Conservation (phyloP, 2,888 invertebrate genomes). For the Microctonus brassicae region DNA sequence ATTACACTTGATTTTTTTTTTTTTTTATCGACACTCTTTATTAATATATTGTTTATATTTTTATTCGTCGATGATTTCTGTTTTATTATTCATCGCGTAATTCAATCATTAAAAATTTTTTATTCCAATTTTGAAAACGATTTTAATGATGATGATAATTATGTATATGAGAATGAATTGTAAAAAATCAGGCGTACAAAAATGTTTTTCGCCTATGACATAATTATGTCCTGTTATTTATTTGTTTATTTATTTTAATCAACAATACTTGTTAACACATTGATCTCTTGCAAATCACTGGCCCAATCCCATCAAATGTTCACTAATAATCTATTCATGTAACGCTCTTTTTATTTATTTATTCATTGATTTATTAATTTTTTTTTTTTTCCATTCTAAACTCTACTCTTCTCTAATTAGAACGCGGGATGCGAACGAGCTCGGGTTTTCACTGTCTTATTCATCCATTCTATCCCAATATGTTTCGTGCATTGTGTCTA, state of each 20-base stretch:
- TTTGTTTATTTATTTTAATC: constrained; percentile 10
- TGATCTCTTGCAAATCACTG: background rate
- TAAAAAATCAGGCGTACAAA: constrained; percentile 55
- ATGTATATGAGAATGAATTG: constrained; percentile 44
- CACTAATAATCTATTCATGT: background rate
- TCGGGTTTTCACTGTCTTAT: constrained; percentile 14
- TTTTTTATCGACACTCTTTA: too few species aligned
- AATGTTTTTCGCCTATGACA: constrained; percentile 42
- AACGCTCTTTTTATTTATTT: constrained; percentile 4
- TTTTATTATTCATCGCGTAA: background rate
- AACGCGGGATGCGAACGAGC: background rate
- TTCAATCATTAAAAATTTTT: constrained; percentile 37
- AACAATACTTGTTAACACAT: background rate
- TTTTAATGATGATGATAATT: background rate
- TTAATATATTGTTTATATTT: too few species aligned
- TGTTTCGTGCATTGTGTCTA: constrained; percentile 3
- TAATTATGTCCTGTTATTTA: constrained; percentile 36
- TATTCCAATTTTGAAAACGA: constrained; percentile 31
- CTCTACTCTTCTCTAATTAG: constrained; percentile 17
- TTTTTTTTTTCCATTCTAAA: background rate
- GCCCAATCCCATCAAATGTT: background rate
- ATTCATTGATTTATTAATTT: constrained; percentile 3
- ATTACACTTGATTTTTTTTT: background rate
- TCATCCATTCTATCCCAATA: constrained; percentile 23
- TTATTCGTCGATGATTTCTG: background rate